Base-by-base conservation (phyloP, 2,888 invertebrate genomes). In the Bugulina stolonifera region DNA sequence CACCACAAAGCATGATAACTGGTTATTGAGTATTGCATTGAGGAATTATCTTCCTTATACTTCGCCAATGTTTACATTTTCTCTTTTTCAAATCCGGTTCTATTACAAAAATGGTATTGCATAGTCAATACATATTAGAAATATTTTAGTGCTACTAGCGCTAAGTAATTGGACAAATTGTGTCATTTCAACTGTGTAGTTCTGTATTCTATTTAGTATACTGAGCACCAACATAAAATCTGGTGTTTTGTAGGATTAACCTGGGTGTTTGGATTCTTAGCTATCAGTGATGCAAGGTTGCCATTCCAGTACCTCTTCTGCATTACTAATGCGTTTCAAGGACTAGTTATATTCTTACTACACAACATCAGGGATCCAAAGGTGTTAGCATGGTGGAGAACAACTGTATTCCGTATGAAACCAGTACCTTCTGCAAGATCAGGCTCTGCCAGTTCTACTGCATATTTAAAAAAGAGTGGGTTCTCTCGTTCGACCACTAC, bases 191-290 rank as follows among this genome's bases (percentile, higher is more conserved):
- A n/a, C n/a, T n/a, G n/a, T n/a, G n/a, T n/a, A n/a, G n/a, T n/a
- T n/a, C n/a, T n/a, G n/a, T n/a, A n/a, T n/a, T n/a, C n/a, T n/a
- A n/a, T n/a, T n/a, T n/a, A n/a, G n/a, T n/a, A n/a, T n/a, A n/a
- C n/a, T n/a, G n/a, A n/a, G n/a, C n/a, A n/a, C n/a, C n/a, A n/a
- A n/a, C n/a, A n/a, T n/a, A n/a, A n/a, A n/a, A n/a, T n/a, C n/a
- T n/a, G n/a, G n/a, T n/a, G n/a, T n/a, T 25, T 57, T 57, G 57
- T 75, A 80, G 80, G 82, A 22, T 73, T 82, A 57, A 80, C 81
- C 0, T 84, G 83, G 84, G 74, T 81, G 10, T 82, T 83, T 74
- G 83, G 82, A 22, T 79, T 80, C 71, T 74, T 84, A n/a, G 79
- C 82, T 2, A 76, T 83, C n/a, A 76, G 77, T 32, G 77, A 79